Base-by-base conservation (phyloP, 2,113 vertebrate species). In the Gasterosteus nipponicus region DNA sequence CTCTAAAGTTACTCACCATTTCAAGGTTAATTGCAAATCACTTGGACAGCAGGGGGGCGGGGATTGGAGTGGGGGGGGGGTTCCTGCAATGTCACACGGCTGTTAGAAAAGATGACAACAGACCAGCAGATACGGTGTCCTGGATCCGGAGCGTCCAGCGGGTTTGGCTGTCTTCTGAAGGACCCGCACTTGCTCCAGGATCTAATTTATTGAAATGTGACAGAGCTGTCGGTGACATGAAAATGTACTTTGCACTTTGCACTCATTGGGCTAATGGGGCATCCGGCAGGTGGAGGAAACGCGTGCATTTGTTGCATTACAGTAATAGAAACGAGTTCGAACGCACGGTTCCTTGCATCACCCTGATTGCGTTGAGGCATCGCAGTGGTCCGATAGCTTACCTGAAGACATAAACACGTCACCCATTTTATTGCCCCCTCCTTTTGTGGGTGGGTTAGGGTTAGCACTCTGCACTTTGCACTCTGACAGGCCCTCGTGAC, bases 21-120 rank as follows among this genome's bases (percentile, higher is more conserved):
- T 86, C 87, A 92, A 93, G 91, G 89, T 92, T 91, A 91, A 93
- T 91, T 84, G 81, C 63, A 53, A 87, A 91, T 87, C 81, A 84
- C 70, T 85, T 82, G 90, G 76, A 88, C 81, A 8, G 41, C 11
- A 42, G 10, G 39, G 3, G 51, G 11, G 19, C 2, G 8, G 46
- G 69, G 81, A 89, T 92, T 92, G 83, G 58, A 65, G 51, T 22
- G 69, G 22, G 22, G 22, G 22, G 22, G 22, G 22, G 64, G 81
- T 82, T 79, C 42, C 12, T 77, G 60, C 78, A 75, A 73, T 84
- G 89, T 83, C 77, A 85, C 67, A 78, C 18, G 11, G 77, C 80
- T 80, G 83, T 85, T 77, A 82, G 70, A 16, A 84, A 83, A 81
- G 72, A 90, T 81, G 73, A 38, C 46, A 61, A 83, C 75, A 78